A percentile compares a stretch with the other conserved stretches of the same genome.
Conservation (phyloP, 2,113 vertebrate genomes). For the Pholis gunnellus region DNA sequence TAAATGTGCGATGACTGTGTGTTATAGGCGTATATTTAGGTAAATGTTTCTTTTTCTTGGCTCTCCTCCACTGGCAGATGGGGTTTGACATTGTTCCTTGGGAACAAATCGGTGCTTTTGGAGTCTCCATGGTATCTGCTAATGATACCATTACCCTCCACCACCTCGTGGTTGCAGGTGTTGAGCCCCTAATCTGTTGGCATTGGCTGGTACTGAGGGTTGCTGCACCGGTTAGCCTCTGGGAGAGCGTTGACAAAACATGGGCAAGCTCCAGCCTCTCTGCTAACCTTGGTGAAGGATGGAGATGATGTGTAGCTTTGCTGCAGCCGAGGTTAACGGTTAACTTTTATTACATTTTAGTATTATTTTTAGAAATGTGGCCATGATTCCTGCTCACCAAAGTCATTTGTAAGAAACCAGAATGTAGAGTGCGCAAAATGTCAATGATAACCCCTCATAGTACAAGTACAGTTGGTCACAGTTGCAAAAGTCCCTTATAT, state of each 20-base stretch:
- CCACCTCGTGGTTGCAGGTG: constrained; percentile 57
- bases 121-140: constrained; percentile 55
- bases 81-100: constrained; percentile 64
- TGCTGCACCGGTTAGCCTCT: constrained; percentile 46
- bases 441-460: background rate
- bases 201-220: constrained; percentile 32
- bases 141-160: constrained; percentile 68
- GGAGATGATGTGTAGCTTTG: constrained; percentile 29
- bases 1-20: constrained; percentile 46
- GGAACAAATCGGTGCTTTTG: constrained; percentile 28
- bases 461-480: background rate
- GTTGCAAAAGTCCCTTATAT: background rate
- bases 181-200: constrained; percentile 65
- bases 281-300: constrained; percentile 65
- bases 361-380: background rate
- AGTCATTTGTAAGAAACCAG: background rate
- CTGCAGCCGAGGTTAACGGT: constrained; percentile 28
- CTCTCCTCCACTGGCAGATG: constrained; percentile 45
- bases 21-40: constrained; percentile 45
- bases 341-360: background rate
- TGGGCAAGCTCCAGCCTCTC: constrained; percentile 48
- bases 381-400: background rate
- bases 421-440: background rate
- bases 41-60: constrained; percentile 64
- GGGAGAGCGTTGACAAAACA: constrained; percentile 45